phyloP scores from a whole-genome alignment of 2,113 vertebrate genomes.

The Pithys albifrons region DNA sequence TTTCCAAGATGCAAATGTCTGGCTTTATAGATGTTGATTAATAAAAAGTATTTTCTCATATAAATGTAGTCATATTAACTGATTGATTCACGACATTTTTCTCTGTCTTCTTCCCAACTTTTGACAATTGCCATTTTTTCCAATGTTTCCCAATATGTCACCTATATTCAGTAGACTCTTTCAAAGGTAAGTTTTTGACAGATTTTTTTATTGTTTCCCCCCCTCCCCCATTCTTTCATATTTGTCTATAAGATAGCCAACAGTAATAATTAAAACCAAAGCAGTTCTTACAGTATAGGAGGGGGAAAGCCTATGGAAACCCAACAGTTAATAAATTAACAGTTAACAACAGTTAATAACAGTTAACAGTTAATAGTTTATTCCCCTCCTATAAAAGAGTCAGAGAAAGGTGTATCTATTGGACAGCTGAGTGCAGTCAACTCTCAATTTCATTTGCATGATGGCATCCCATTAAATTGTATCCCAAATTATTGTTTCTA shows the following conservation, averaged over 20 bases:
- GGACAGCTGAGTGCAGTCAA: neutral
- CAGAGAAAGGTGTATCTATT: neutral
- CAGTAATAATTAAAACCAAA: neutral
- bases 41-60: neutral
- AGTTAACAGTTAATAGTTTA: neutral
- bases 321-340: too few relatives aligned
- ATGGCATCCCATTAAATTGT: neutral
- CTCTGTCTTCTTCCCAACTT: neutral
- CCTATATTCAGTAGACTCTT: neutral
- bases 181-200: neutral
- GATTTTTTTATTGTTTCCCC: neutral
- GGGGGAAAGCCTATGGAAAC: neutral
- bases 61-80: neutral
- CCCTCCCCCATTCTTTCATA: neutral
- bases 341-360: too few relatives aligned
- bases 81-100: neutral
- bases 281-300: neutral
- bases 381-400: neutral
- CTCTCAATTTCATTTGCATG: neutral
- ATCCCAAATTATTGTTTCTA: constrained; percentile 4
- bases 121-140: neutral
- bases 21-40: neutral
- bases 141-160: neutral
- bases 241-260: neutral
- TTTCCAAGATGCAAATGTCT: neutral